Conservation (phyloP, 2,888 invertebrate species). For the Achlya flavicornis region DNA sequence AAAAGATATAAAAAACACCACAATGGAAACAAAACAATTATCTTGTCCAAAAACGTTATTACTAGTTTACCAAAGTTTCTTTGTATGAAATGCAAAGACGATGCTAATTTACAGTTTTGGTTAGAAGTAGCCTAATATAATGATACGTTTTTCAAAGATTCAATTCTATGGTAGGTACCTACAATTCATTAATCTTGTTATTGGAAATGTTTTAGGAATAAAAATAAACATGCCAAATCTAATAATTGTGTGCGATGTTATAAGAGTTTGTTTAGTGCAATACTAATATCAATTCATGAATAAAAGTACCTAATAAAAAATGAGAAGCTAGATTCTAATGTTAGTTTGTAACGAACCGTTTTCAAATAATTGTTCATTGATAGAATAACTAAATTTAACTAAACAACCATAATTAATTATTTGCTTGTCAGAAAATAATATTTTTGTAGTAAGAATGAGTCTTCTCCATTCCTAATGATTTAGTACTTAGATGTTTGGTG, state of each 20-base stretch:
- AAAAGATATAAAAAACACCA: too few species aligned
- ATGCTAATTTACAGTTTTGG: neutral
- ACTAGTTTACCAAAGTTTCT: neutral
- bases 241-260: neutral
- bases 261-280: neutral
- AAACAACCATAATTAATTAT: neutral
- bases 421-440: neutral
- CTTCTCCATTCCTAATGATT: constrained; percentile 37
- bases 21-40: too few species aligned
- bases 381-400: neutral
- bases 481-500: constrained; percentile 43
- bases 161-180: neutral
- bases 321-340: neutral
- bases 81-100: neutral
- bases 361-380: neutral
- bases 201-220: neutral
- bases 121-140: neutral
- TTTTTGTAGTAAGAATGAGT: constrained; percentile 28
- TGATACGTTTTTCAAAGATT: neutral
- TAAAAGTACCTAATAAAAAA: neutral
- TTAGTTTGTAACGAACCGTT: too few species aligned
- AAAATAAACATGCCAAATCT: neutral
- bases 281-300: neutral
- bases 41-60: too few species aligned
- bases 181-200: neutral